Evolutionary conservation across 2,888 invertebrate genomes (phyloP).

Genomic region (Molanna angustata): DNA sequence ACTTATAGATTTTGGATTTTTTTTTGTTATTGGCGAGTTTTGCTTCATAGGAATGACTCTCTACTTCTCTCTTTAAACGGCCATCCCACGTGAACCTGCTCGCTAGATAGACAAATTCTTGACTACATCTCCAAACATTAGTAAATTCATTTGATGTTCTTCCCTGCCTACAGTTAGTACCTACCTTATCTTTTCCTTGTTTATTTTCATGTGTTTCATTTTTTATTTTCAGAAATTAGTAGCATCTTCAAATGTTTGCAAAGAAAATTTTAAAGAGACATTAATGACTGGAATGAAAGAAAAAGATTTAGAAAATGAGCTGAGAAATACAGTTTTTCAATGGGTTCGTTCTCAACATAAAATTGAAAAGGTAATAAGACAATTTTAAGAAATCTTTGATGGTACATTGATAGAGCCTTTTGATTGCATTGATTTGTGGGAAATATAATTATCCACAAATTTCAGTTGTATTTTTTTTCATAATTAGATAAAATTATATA

Average conservation of each 20-base stretch:
- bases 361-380: constrained; percentile 35
- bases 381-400: not conserved
- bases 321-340: constrained; percentile 81
- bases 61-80: too few relatives aligned
- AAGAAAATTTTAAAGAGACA: constrained; percentile 74
- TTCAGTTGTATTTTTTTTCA: not conserved
- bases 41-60: too few relatives aligned
- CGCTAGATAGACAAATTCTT: too few relatives aligned
- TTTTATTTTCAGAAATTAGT: constrained; percentile 63
- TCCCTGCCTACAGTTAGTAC: constrained; percentile 3
- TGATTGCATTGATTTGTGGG: not conserved
- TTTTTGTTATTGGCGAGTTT: too few relatives aligned
- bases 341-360: constrained; percentile 63
- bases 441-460: not conserved
- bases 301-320: constrained; percentile 76
- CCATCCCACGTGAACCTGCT: too few relatives aligned
- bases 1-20: too few relatives aligned
- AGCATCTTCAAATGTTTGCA: constrained; percentile 71
- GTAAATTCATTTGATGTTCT: too few relatives aligned
- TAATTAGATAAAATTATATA: not conserved
- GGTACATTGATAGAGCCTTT: not conserved
- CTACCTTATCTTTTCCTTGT: constrained; percentile 11
- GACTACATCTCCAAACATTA: too few relatives aligned
- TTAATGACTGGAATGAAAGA: constrained; percentile 73
- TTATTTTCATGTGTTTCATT: not conserved